Percentiles rank a stretch among this genome's conserved stretches.
Evolutionary conservation across 2,888 invertebrate genomes (phyloP).

Genomic region (Cyrtodaria siliqua): DNA sequence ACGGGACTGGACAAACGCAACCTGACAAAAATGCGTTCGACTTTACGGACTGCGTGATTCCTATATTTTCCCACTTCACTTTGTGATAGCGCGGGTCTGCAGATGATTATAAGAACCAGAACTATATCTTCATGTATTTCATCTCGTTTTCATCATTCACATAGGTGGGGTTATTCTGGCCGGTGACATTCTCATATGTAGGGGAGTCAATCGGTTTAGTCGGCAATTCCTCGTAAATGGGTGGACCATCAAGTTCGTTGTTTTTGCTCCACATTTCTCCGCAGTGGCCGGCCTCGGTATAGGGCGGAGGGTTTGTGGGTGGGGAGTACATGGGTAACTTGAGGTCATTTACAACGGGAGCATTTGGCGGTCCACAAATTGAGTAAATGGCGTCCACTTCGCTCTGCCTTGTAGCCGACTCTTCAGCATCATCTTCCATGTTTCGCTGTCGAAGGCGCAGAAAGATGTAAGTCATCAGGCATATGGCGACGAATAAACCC

Average conservation of each 20-base stretch:
- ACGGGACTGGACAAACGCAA: no score
- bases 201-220: neutral
- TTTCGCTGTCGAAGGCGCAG: no score
- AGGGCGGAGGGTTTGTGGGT: slow-evolving; percentile 43
- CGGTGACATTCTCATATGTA: slow-evolving; percentile 24
- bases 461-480: neutral
- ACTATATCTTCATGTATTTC: slow-evolving; percentile 25
- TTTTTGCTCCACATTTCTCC: neutral
- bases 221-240: slow-evolving; percentile 47
- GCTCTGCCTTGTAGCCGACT: no score
- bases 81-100: no score
- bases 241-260: slow-evolving; percentile 25
- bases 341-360: slow-evolving; percentile 15
- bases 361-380: slow-evolving; percentile 16
- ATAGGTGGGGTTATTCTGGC: slow-evolving; percentile 15
- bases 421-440: no score
- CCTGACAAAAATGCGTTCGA: no score
- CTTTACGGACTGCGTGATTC: no score
- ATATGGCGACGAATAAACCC: neutral
- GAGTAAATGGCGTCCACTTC: slow-evolving; percentile 13
- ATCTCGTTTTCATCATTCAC: slow-evolving; percentile 7
- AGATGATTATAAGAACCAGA: no score
- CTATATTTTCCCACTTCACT: no score
- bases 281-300: slow-evolving; percentile 27
- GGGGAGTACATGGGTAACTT: slow-evolving; percentile 48